phyloP scores from a whole-genome alignment of 2,113 vertebrate genomes.

The Narcine bancroftii region DNA sequence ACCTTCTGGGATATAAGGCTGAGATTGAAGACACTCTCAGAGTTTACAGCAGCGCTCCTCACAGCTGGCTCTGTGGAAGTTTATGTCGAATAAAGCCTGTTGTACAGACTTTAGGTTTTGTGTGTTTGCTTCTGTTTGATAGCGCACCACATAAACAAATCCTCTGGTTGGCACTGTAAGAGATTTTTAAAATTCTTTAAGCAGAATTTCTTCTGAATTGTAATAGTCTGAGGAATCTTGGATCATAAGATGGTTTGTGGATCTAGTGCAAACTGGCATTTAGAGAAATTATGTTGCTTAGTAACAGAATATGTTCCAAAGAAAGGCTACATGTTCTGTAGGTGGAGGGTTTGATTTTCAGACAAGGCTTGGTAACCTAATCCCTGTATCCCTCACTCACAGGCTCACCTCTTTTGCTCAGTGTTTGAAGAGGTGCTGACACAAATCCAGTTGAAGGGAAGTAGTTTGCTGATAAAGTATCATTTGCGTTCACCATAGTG shows the following conservation, averaged over 20 bases:
- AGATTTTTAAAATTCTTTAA: neutral
- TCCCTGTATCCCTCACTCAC: neutral
- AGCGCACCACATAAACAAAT: too few relatives aligned
- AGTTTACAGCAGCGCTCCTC: too few relatives aligned
- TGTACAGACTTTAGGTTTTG: too few relatives aligned
- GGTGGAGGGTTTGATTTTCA: neutral
- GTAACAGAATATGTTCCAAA: neutral
- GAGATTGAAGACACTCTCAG: too few relatives aligned
- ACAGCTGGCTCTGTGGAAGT: too few relatives aligned
- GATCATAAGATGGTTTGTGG: neutral
- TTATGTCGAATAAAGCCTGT: too few relatives aligned
- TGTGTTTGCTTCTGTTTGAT: too few relatives aligned
- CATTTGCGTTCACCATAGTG: neutral
- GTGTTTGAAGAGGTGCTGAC: neutral
- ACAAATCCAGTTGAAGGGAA: neutral
- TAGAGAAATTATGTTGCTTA: neutral
- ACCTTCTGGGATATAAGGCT: too few relatives aligned
- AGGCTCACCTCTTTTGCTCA: neutral
- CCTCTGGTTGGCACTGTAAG: neutral
- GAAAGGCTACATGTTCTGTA: neutral
- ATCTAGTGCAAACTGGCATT: neutral
- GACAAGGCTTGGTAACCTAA: neutral
- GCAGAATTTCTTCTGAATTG: neutral
- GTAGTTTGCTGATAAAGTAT: neutral
- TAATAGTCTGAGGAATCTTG: neutral